A percentile compares a stretch with the other conserved stretches of the same genome.
These are phyloP conservation scores for Lethrus apterus DNA, from an alignment of 1,140 invertebrate species.

Conservation along the genomic window DNA sequence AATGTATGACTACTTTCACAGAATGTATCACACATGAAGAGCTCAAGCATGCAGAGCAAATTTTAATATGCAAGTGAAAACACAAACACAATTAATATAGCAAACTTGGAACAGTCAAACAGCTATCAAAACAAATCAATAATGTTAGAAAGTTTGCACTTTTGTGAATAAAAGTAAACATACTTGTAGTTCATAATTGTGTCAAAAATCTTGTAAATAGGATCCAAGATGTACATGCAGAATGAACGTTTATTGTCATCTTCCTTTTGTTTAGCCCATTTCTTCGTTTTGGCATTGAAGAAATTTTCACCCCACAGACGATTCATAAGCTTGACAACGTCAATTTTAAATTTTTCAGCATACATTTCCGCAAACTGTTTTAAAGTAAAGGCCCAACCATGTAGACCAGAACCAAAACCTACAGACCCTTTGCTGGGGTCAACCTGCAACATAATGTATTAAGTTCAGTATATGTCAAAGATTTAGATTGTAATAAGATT, in stretches of 20 bases:
- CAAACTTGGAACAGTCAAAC: too few relatives aligned
- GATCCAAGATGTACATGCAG: conserved; percentile 96
- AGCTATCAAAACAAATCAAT: too few relatives aligned
- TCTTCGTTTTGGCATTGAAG: conserved; percentile 96
- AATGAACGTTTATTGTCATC: conserved; percentile 92
- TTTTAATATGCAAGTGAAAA: too few relatives aligned
- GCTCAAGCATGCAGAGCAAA: too few relatives aligned
- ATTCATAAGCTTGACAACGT: conserved; percentile 96
- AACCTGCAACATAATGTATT: conserved; percentile 58
- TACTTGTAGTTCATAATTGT: conserved; percentile 94
- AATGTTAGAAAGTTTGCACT: too few relatives aligned
- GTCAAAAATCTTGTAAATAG: conserved; percentile 98
- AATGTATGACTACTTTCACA: too few relatives aligned
- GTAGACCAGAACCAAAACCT: conserved; percentile 97
- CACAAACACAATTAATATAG: too few relatives aligned
- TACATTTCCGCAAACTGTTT: conserved; percentile 99
- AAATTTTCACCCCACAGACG: conserved; percentile 96
- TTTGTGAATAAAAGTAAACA: too few relatives aligned
- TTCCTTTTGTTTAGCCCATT: conserved; percentile 91
- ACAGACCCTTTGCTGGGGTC: conserved; percentile 97
- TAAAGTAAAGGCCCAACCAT: conserved; percentile 99
- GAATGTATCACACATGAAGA: too few relatives aligned
- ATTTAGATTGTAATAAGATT: too few relatives aligned
- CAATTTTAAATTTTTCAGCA: conserved; percentile 96
- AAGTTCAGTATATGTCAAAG: too few relatives aligned